Percentiles rank a stretch among this genome's conserved stretches.
These are phyloP conservation scores for Platygyra sinensis DNA, from an alignment of 64 coral and sea anemone genomes.

Conservation along the genomic window DNA sequence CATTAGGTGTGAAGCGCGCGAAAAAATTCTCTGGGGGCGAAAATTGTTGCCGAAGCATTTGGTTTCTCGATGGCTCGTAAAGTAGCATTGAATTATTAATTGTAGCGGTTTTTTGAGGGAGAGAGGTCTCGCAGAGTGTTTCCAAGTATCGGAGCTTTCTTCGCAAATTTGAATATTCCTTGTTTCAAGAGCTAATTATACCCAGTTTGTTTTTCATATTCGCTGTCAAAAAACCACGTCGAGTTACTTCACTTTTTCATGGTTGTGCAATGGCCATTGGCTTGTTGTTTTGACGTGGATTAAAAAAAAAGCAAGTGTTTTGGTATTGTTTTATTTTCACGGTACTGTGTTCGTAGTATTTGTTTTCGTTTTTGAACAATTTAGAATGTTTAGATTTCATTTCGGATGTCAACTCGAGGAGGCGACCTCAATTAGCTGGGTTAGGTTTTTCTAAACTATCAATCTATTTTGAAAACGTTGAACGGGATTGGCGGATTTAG, in stretches of 20 bases:
- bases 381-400: constrained; percentile 2
- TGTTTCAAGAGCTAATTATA: background rate
- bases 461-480: background rate
- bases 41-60: background rate
- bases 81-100: background rate
- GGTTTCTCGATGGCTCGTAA: background rate
- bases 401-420: background rate
- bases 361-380: constrained; percentile 23
- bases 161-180: background rate
- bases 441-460: background rate
- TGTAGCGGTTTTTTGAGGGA: background rate
- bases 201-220: background rate
- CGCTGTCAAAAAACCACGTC: background rate
- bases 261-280: background rate
- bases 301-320: background rate
- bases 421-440: background rate
- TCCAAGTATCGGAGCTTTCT: background rate
- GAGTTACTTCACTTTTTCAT: background rate
- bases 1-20: background rate
- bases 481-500: background rate
- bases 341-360: background rate
- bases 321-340: background rate
- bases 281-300: background rate
- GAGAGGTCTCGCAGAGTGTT: background rate
- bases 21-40: background rate